A percentile compares a stretch with the other conserved stretches of the same genome.
These are phyloP conservation scores for Bombycilla garrulus DNA, from an alignment of 2,113 vertebrate genomes.

Conservation along the genomic window DNA sequence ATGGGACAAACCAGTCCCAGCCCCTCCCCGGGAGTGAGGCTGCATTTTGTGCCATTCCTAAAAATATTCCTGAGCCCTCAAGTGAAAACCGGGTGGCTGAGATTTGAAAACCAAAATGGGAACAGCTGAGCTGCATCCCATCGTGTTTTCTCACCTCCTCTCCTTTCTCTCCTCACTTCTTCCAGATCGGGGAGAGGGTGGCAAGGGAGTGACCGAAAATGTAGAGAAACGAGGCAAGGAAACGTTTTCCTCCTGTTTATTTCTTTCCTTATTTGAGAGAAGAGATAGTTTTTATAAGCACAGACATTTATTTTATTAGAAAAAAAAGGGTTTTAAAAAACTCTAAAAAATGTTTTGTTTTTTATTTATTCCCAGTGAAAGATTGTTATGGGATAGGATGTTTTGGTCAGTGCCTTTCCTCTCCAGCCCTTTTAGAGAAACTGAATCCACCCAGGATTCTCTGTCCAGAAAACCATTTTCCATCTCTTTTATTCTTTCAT, in stretches of 20 bases:
- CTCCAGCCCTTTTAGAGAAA: neutral
- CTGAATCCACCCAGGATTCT: neutral
- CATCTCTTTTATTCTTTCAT: neutral
- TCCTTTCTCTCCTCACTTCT: neutral
- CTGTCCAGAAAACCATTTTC: neutral
- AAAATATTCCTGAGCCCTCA: slow-evolving; percentile 4
- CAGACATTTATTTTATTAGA: neutral
- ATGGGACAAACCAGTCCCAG: neutral
- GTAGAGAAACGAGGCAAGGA: neutral
- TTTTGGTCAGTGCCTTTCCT: neutral
- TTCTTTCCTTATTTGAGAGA: neutral
- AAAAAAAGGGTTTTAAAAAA: neutral
- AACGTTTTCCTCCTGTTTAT: neutral
- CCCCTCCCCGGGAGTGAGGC: neutral
- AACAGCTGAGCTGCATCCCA: slow-evolving; percentile 29
- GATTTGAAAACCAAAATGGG: slow-evolving; percentile 32
- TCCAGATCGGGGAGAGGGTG: neutral
- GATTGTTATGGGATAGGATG: neutral
- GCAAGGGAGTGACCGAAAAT: slow-evolving; percentile 27
- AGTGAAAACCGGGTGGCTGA: neutral
- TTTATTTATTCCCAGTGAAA: neutral
- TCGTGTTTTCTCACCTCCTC: slow-evolving; percentile 53
- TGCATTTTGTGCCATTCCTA: neutral
- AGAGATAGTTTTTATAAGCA: neutral
- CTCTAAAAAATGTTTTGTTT: neutral